Conservation (phyloP, 1,140 invertebrate genomes). For the Caenorhabditis inopinata region DNA sequence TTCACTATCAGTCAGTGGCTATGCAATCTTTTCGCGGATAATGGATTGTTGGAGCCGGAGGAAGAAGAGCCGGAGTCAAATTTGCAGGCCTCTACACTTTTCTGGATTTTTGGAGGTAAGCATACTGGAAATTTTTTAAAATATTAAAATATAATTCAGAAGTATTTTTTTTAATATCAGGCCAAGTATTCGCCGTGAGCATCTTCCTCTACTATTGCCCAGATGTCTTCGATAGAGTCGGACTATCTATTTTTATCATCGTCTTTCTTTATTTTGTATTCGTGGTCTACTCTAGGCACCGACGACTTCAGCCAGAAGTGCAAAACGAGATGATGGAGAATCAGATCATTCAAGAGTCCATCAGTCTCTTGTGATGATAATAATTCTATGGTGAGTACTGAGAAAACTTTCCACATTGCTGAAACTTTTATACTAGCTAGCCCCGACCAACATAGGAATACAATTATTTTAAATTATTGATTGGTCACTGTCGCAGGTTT, state of each 20-base stretch:
- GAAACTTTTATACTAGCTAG: no score
- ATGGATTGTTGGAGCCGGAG: neutral
- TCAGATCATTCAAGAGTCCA: neutral
- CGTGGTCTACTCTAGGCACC: neutral
- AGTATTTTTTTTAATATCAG: neutral
- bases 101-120: constrained; percentile 12
- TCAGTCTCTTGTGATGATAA: neutral
- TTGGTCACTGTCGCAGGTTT: no score
- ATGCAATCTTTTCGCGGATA: neutral
- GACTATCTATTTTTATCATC: neutral
- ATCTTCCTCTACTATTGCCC: neutral
- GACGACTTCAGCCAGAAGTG: neutral
- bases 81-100: neutral
- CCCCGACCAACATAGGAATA: no score
- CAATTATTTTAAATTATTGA: no score
- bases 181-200: neutral
- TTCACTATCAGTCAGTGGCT: neutral
- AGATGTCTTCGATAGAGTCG: neutral
- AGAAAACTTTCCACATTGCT: no score
- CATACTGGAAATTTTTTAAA: neutral
- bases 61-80: neutral
- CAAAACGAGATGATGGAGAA: neutral
- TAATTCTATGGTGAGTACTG: neutral
- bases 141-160: no score
- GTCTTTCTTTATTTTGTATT: constrained; percentile 2